Evolutionary conservation across 2,888 invertebrate species (phyloP), one percentile per base, ranked within the genome.

Genomic region (Cerastis leucographa): DNA sequence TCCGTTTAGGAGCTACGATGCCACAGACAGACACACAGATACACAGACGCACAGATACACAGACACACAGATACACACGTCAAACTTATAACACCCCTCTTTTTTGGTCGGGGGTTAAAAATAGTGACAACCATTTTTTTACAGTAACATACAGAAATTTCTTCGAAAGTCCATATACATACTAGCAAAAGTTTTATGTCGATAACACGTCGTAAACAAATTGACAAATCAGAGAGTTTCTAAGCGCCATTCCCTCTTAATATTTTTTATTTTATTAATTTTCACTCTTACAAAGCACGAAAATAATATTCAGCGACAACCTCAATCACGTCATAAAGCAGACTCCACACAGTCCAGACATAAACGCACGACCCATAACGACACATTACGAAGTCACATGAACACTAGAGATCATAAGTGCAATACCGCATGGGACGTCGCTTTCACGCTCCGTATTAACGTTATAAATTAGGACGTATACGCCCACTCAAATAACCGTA

Each of bases 381-480:
- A 81, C 71, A 68, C 62, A 59, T 71, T 46, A 66, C 74, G 40
- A 76, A 84, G 81, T 82, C 82, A 72, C 77, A 62, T 56, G 67
- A 42, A 29, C 70, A 44, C 12, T 85, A 44, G 77, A 54, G 69
- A 80, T 85, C 82, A 85, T 78, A 78, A 83, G 87, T 86, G 92
- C 94, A 91, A 94, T 95, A 81, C 82, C 74, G 66, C 94, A 94
- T 93, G 91, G 78, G 42, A 74, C 56, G 84, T 91, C 87, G 87
- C 89, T 77, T 78, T 85, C 84, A 84, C 46, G 69, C 85, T 54
- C 91, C 90, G 94, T 96, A 96, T 96, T 96, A 96, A 95, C 93
- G 95, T 95, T 96, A 96, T 96, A 96, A 96, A 96, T 96, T 94
- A 96, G 96, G 94, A 95, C 92, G 94, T 96, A 78, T 72, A 89